These are phyloP conservation scores for Taenioides sp. DNA, from an alignment of 2,797 vertebrate genomes.

Conservation along the genomic window DNA sequence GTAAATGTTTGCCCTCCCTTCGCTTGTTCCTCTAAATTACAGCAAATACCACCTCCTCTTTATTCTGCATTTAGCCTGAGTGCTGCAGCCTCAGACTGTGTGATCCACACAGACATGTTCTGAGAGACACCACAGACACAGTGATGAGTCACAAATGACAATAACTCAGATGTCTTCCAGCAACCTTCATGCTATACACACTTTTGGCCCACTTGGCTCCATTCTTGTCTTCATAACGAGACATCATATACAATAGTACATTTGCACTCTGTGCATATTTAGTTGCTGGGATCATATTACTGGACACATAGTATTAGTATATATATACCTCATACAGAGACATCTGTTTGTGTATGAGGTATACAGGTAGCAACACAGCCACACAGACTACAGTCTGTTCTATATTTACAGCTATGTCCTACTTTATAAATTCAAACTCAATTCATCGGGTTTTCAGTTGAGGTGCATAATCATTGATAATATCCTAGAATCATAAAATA, in stretches of 20 bases:
- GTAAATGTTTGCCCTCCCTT: constrained; percentile 66
- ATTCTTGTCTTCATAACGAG: background rate
- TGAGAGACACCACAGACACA: constrained; percentile 39
- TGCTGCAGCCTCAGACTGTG: constrained; percentile 33
- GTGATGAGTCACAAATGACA: constrained; percentile 52
- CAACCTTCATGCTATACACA: constrained; percentile 26
- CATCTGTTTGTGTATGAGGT: no score
- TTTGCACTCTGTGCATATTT: no score
- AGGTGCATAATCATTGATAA: background rate
- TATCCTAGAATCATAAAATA: background rate
- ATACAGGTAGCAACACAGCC: no score
- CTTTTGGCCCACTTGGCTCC: constrained; percentile 19
- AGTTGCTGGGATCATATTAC: no score
- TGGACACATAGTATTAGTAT: no score
- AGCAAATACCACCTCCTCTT: constrained; percentile 61
- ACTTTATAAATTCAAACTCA: background rate
- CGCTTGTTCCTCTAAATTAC: constrained; percentile 69
- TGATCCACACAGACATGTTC: constrained; percentile 31
- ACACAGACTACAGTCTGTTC: background rate
- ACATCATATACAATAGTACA: no score
- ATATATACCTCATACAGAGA: no score
- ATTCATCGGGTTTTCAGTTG: no score
- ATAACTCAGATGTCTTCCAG: constrained; percentile 32
- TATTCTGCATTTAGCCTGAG: constrained; percentile 50
- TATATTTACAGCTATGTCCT: background rate